Conservation (phyloP, 2,888 invertebrate species). For the Sthenelais limicola region DNA sequence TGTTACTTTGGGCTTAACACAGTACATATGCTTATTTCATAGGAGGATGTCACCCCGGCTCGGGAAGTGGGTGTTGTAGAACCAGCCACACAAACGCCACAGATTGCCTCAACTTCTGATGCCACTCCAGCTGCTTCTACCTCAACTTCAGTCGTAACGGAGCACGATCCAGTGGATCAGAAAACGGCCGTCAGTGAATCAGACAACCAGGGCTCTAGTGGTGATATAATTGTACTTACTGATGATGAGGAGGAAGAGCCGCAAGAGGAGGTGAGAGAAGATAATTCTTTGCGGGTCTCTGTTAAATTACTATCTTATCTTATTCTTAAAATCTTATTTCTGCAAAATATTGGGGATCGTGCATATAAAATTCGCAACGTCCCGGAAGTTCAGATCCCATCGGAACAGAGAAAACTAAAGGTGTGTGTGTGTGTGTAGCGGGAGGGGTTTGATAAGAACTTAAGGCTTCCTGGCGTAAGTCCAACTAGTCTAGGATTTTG, state of each 20-base stretch:
- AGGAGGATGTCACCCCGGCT: background rate
- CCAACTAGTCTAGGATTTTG: too few relatives aligned
- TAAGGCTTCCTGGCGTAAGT: too few relatives aligned
- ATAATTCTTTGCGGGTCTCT: too few relatives aligned
- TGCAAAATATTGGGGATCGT: too few relatives aligned
- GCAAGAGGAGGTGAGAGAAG: conserved; percentile 6
- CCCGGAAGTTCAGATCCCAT: too few relatives aligned
- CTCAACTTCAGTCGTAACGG: background rate
- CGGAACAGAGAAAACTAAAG: too few relatives aligned
- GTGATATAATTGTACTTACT: conserved; percentile 37
- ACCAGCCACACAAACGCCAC: conserved; percentile 9
- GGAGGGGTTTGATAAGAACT: too few relatives aligned
- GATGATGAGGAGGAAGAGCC: conserved; percentile 32
- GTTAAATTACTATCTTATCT: too few relatives aligned
- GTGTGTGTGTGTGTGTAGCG: too few relatives aligned
- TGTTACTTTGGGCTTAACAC: background rate
- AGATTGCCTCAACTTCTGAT: too few relatives aligned
- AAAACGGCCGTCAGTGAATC: background rate
- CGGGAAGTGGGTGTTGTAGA: conserved; percentile 27
- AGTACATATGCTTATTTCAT: background rate
- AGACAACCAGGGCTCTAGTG: conserved; percentile 12
- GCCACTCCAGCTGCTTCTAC: background rate
- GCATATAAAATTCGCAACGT: too few relatives aligned
- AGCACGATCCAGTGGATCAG: background rate
- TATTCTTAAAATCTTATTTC: too few relatives aligned